Percentiles rank a stretch among this genome's conserved stretches.
These are phyloP conservation scores for Pygmarrhopalites habei DNA, from an alignment of 1,140 invertebrate species.

Conservation along the genomic window DNA sequence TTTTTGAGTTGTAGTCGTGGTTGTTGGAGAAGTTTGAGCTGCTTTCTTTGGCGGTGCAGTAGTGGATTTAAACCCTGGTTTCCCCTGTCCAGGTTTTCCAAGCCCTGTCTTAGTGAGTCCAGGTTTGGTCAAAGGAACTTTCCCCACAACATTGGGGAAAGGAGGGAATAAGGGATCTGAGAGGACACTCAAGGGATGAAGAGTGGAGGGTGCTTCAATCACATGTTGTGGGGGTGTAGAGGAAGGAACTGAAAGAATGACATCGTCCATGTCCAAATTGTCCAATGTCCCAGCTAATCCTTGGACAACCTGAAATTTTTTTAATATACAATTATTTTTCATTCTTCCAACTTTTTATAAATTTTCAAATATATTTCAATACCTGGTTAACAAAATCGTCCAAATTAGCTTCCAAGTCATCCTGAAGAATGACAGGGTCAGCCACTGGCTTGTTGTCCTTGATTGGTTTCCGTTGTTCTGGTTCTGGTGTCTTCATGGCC, in stretches of 20 bases:
- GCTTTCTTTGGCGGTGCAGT: constrained; percentile 17
- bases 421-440: constrained; percentile 19
- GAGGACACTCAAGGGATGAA: constrained; percentile 34
- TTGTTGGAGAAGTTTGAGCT: constrained; percentile 22
- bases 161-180: constrained; percentile 31
- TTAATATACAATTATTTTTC: background rate
- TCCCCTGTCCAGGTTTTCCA: constrained; percentile 35
- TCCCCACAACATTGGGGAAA: constrained; percentile 26
- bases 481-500: constrained; percentile 6
- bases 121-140: constrained; percentile 31
- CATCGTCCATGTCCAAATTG: constrained; percentile 33
- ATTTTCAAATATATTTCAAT: too few relatives aligned
- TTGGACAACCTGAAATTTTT: constrained; percentile 37
- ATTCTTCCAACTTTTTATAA: too few relatives aligned
- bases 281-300: constrained; percentile 36
- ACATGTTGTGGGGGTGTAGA: constrained; percentile 1
- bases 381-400: constrained; percentile 39
- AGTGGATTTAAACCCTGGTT: constrained; percentile 1
- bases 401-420: constrained; percentile 38
- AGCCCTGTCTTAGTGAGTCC: background rate
- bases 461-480: constrained; percentile 39
- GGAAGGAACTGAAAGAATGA: constrained; percentile 16
- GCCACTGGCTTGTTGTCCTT: background rate
- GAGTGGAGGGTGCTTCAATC: constrained; percentile 15
- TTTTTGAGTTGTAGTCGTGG: constrained; percentile 42